Base-by-base conservation (phyloP, 1,140 invertebrate species). In the Cryptotermes secundus region DNA sequence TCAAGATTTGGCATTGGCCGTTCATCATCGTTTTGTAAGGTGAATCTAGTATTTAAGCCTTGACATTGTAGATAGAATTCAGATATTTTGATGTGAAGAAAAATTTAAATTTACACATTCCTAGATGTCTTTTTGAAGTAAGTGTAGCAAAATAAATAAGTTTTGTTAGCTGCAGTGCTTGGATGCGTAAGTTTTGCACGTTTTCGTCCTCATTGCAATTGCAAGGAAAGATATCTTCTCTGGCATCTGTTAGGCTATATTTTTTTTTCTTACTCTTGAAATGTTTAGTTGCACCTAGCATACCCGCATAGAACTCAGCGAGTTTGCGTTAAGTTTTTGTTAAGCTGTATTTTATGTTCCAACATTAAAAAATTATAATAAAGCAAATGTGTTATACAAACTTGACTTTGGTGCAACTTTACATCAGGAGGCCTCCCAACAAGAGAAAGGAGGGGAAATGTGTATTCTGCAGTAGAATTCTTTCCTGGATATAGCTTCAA, bases 391-490 rank as follows among this genome's bases (percentile, higher is more conserved):
- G 7, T 72, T 72, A 16, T 72, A 72, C 59, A 72, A 72, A 72
- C 26, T 72, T 72, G n/a, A 72, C n/a, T 31, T 19, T 72, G 59
- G 59, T 72, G 59, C 59, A 72, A 72, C 59, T 72, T 31, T 72
- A 72, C 59, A 72, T 72, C 59, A 72, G 59, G n/a, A 72, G 59
- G 10, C 4, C 59, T 72, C 59, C 45, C 26, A 72, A 72, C 59
- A 72, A 72, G 59, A 49, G 19, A 31, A 72, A 72, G 59, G 4
- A 72, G 59, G 59, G 59, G 59, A 26, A 31, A 72, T 72, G 59
- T 72, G 59, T 72, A 72, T 72, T 72, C 59, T 72, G 59, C 59
- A 31, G 59, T 72, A 72, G 59, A 72, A 72, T 72, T 72, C 45
- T 49, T 49, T 12, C 45, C 45, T 49, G 45, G 45, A 49, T 49